These are phyloP conservation scores for Ophthalmotilapia sp. DNA, from an alignment of 2,113 vertebrate genomes.

Conservation along the genomic window DNA sequence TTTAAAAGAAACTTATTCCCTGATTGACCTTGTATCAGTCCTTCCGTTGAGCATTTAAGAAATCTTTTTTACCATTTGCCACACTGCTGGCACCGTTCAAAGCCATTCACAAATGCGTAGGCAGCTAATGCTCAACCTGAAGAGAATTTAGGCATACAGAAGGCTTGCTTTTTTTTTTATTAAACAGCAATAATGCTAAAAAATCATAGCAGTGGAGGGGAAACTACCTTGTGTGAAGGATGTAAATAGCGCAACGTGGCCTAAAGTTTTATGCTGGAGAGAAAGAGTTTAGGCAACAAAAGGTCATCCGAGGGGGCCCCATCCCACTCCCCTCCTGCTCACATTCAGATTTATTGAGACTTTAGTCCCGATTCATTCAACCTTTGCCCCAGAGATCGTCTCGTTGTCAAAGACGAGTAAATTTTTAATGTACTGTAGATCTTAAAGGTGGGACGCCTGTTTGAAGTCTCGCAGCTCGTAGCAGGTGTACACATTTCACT, in stretches of 20 bases:
- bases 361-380: neutral
- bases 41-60: neutral
- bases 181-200: neutral
- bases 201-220: neutral
- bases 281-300: neutral
- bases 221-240: neutral
- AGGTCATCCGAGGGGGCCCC: neutral
- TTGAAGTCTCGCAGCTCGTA: constrained; percentile 1
- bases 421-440: neutral
- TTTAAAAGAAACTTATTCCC: neutral
- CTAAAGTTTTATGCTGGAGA: neutral
- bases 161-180: neutral
- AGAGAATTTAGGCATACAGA: neutral
- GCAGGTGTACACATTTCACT: neutral
- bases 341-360: neutral
- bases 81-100: neutral
- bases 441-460: neutral
- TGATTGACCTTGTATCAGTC: constrained; percentile 28
- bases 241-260: neutral
- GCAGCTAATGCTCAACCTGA: neutral
- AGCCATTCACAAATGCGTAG: constrained; percentile 28
- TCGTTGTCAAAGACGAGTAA: neutral
- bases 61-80: neutral
- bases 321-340: neutral
- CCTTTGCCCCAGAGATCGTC: neutral